A percentile compares a stretch with the other conserved stretches of the same genome.
phyloP scores from a whole-genome alignment of 2,113 vertebrate genomes.

The Apus apus region DNA sequence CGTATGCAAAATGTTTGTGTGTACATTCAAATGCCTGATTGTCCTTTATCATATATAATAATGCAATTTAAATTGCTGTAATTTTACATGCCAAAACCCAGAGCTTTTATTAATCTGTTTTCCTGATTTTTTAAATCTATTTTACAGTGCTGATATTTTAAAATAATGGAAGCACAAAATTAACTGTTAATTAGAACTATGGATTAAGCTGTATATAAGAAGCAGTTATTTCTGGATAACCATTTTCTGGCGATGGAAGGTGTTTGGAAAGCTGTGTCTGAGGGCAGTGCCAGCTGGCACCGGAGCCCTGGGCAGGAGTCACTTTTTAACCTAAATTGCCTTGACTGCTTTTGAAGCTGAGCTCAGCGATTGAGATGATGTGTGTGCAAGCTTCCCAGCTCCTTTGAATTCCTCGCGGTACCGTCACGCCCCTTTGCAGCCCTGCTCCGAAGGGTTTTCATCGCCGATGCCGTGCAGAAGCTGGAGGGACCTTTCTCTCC shows the following conservation, averaged over 20 bases:
- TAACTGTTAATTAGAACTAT: background rate
- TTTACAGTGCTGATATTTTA: background rate
- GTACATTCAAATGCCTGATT: background rate
- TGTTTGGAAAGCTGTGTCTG: background rate
- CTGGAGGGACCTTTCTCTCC: no score
- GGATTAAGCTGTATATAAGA: background rate
- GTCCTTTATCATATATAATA: background rate
- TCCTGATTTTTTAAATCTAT: background rate
- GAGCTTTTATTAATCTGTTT: background rate
- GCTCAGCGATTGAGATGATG: rapidly evolving
- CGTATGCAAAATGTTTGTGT: background rate
- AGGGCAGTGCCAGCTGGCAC: rapidly evolving
- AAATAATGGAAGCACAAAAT: background rate
- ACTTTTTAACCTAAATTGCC: background rate
- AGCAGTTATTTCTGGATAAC: background rate
- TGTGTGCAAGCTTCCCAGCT: no score
- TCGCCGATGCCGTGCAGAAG: no score
- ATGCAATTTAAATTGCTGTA: background rate
- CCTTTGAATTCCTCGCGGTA: no score
- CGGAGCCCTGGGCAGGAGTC: background rate
- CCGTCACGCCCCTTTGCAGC: no score
- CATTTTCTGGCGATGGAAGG: background rate
- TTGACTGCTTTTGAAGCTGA: background rate
- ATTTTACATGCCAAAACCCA: background rate
- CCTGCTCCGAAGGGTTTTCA: no score